Percentiles rank a stretch among this genome's conserved stretches.
phyloP scores from a whole-genome alignment of 1,140 invertebrate species.

The Phymorhynchus buccinoides region DNA sequence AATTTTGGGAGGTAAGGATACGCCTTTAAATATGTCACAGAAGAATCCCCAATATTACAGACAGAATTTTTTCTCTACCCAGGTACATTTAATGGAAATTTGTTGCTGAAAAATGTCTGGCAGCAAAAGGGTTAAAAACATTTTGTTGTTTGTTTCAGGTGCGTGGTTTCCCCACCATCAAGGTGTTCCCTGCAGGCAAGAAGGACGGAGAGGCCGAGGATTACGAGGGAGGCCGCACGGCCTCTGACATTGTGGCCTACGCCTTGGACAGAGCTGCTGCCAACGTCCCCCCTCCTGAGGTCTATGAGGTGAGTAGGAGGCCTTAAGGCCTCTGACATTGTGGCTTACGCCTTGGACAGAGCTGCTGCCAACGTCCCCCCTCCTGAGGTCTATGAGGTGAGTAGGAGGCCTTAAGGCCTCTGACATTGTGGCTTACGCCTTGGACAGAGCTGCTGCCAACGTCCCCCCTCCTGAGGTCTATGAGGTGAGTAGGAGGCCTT shows the following conservation, averaged over 20 bases:
- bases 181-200: slow-evolving; percentile 90
- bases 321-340: slow-evolving; percentile 91
- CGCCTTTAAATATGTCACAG: too few species aligned
- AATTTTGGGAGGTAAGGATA: too few species aligned
- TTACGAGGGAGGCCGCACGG: slow-evolving; percentile 89
- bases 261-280: slow-evolving; percentile 89
- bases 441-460: slow-evolving; percentile 89
- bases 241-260: slow-evolving; percentile 91
- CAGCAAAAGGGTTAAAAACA: background rate
- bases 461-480: slow-evolving; percentile 91
- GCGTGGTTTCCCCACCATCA: slow-evolving; percentile 97
- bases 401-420: slow-evolving; percentile 87
- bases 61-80: too few species aligned
- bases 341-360: slow-evolving; percentile 91
- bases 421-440: slow-evolving; percentile 93
- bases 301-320: slow-evolving; percentile 88
- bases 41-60: too few species aligned
- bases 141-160: slow-evolving; percentile 75
- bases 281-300: slow-evolving; percentile 90
- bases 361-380: slow-evolving; percentile 88
- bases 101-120: too few species aligned
- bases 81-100: too few species aligned
- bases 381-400: slow-evolving; percentile 89
- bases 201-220: slow-evolving; percentile 84
- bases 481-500: slow-evolving; percentile 87